Evolutionary conservation across 1,140 invertebrate genomes (phyloP), one percentile per base, ranked within the genome.

Genomic region (Drosophila nasuta): DNA sequence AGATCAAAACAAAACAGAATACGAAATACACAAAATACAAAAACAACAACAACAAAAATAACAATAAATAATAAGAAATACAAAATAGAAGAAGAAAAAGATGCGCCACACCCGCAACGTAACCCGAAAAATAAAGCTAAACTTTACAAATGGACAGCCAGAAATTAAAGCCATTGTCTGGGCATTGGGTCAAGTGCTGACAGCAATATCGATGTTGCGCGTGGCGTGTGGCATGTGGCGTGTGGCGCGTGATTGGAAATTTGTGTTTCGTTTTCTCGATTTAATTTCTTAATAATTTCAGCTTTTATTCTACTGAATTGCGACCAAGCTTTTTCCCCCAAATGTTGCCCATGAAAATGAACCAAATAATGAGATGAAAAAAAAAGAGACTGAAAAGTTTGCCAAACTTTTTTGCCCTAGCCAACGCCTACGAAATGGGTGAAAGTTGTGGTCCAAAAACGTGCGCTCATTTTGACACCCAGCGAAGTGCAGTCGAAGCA

Each of bases 181-280:
- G 62, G 71, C 85, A 81, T 85, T 88, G 81, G 85, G 85, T 88
- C 85, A 88, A 88, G 85, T 89, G 85, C 85, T 88, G 85, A 79
- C 83, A 67, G 77, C 71, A 63, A 68, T 57, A 65, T 66, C 5
- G 51, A 54, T 63, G 45, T 66, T 28, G 62, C 60, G 60, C 20
- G 57, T 59, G 78, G 81, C 85, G 86, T 81, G 86, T 90, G 52
- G 52, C 52, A 56, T 38, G 51, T 8, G 48, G 78, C 83, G 80
- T 81, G 78, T 89, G 59, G 45, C 59, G 28, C 30, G 85, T 79
- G 69, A 81, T 83, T 88, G 80, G 76, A 66, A 38, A 33, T 76
- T 80, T 76, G 11, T 41, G 5, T 52, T 43, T 10, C 33, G 33
- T 52, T 60, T 48, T 52, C 30, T 57, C 28, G 1, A 30, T 49